Evolutionary conservation across 2,113 vertebrate species (phyloP).

Genomic region (Euleptes europaea): DNA sequence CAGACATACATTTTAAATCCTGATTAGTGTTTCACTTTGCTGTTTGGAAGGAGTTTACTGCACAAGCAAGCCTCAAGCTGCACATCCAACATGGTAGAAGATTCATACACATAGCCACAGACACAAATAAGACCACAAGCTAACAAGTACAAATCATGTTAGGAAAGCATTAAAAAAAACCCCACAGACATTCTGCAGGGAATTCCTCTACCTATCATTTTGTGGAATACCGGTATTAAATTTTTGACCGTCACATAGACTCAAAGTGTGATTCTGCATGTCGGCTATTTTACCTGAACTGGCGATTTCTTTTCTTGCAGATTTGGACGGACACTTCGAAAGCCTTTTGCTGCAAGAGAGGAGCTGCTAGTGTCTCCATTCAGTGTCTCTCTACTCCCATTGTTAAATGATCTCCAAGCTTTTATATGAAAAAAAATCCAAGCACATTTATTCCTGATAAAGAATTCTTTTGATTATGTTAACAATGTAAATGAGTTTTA

Average conservation of each 20-base stretch:
- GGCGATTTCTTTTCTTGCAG: slow-evolving; percentile 93
- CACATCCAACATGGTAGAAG: neutral
- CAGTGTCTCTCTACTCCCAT: slow-evolving; percentile 82
- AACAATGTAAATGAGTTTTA: neutral
- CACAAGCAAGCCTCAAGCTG: slow-evolving; percentile 30
- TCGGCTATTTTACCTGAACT: slow-evolving; percentile 81
- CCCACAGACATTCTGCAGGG: neutral
- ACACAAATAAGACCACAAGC: neutral
- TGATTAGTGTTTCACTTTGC: slow-evolving; percentile 29
- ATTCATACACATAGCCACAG: slow-evolving; percentile 14
- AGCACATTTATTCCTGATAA: slow-evolving; percentile 9
- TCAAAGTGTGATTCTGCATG: neutral
- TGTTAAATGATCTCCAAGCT: slow-evolving; percentile 89
- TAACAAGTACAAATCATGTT: neutral
- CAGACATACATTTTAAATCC: slow-evolving; percentile 39
- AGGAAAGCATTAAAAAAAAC: slow-evolving; percentile 24
- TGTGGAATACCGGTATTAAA: neutral
- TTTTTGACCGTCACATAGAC: neutral
- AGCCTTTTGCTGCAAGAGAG: slow-evolving; percentile 95
- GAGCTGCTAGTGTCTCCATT: slow-evolving; percentile 89
- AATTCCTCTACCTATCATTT: neutral
- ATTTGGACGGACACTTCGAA: slow-evolving; percentile 92
- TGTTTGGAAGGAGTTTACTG: slow-evolving; percentile 33
- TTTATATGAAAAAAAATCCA: slow-evolving; percentile 72
- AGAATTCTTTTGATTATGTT: slow-evolving; percentile 7